Evolutionary conservation across 2,113 vertebrate species (phyloP), one percentile per base, ranked within the genome.

Genomic region (Protobothrops flavoviridis): DNA sequence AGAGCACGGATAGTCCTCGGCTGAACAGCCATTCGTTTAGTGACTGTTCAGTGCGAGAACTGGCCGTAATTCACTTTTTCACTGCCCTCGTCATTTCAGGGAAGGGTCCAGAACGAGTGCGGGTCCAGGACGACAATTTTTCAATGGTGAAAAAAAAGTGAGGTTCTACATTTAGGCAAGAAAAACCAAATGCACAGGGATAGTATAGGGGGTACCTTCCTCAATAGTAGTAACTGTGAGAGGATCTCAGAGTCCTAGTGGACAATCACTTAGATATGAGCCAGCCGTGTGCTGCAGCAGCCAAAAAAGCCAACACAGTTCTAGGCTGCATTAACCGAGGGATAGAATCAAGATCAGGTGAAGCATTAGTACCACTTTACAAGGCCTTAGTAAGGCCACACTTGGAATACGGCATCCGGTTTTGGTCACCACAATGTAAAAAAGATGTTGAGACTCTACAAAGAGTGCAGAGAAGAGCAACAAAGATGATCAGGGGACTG

Each of bases 341-440:
- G 61, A n/a, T 1, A 4, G 29, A 64, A 64, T 64, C 11, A n/a
- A n/a, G 61, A 64, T 64, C 61, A n/a, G 1, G 3, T n/a, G 26
- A n/a, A 64, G 4, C 1, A 26, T 64, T 29, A n/a, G n/a, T n/a
- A n/a, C 3, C 26, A 64, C 26, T 64, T 64, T 64, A 12, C 29
- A 64, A 64, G 11, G 59, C 24, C 61, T 64, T 13, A 26, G 26
- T 12, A n/a, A 13, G 61, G 4, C 24, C 26, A n/a, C 61, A 12
- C 0, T 3, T 4, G 26, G 61, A 26, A 13, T 12, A 64, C 3
- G 3, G 61, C 61, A 5, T n/a, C 26, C 61, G n/a, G 61, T 64
- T n/a, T n/a, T n/a, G 4, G 61, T 29, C 4, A 4, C 61, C 26
- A 2, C 8, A 0, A 12, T 29, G 0, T 1, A 4, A 0, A 61